Evolutionary conservation across 2,888 invertebrate species (phyloP), one percentile per base, ranked within the genome.

Genomic region (Clitarchus hookeri): DNA sequence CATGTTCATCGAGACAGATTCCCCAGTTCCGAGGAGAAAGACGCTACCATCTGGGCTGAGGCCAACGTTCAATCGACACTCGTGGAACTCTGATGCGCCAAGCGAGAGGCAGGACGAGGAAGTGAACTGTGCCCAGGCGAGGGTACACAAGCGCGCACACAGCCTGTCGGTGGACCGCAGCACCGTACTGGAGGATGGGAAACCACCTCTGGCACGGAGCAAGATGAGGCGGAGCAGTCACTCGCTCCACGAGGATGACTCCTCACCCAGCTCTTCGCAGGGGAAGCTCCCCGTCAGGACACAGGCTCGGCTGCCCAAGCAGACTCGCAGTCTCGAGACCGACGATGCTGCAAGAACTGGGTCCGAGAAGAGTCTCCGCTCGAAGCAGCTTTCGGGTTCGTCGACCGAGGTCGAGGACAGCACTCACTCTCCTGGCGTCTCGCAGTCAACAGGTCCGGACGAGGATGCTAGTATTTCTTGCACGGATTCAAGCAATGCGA

Each of bases 1-100:
- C 86, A 92, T 93, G 92, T 93, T 92, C 86, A 93, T 93, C 86
- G 93, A 93, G 87, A 91, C 92, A 6, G 92, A 93, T 88, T 91
- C 92, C 8, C 91, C 92, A 0, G 90, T 91, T 0, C 91, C 91
- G 0, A 89, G 92, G 87, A 90, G 92, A n/a, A 90, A 91, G 82
- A 91, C 91, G 0, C 87, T 92, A 26, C 92, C 92, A 6, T 91
- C 91, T 3, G 91, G 87, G 13, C 79, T 92, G 2, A 90, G 91
- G 65, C 90, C 91, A 6, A 84, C 80, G 44, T 89, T 91, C 9
- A 92, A 92, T 82, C 90, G 92, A 48, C 92, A 92, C 88, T 92
- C 92, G 0, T 92, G 92, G 93, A 92, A 92, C 87, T 90, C 91
- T 12, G 92, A 92, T 80, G 90, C 78, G 44, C 84, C 83, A 9